phyloP scores from a whole-genome alignment of 2,797 vertebrate genomes.

The Cynopterus sphinx region DNA sequence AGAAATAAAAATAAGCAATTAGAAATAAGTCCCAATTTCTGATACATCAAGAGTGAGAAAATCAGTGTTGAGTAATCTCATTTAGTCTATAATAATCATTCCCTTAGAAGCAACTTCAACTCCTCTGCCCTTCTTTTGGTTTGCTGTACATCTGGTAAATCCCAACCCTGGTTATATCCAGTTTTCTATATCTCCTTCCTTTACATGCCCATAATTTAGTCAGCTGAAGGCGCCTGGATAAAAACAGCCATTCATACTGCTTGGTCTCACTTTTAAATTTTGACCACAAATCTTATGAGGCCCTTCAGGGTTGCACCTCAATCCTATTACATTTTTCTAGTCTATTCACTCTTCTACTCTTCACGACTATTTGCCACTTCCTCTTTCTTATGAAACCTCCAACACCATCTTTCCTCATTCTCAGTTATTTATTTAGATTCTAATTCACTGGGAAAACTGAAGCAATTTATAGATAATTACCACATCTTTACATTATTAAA shows the following conservation, averaged over 20 bases:
- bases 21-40: neutral
- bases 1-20: neutral
- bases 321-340: neutral
- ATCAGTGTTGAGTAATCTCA: neutral
- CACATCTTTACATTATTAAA: neutral
- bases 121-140: neutral
- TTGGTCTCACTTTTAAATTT: neutral
- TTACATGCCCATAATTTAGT: neutral
- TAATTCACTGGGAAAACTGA: neutral
- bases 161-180: neutral
- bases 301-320: neutral
- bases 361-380: neutral
- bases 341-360: neutral
- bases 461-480: neutral
- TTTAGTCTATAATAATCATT: neutral
- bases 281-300: neutral
- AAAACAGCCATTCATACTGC: neutral
- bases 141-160: neutral
- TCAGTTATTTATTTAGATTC: neutral
- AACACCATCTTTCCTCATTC: neutral
- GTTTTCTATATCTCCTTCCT: neutral
- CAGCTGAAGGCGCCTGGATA: neutral
- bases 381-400: neutral
- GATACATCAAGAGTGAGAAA: neutral
- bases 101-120: neutral